Evolutionary conservation across 2,113 vertebrate genomes (phyloP).

Genomic region (Narcine bancroftii): DNA sequence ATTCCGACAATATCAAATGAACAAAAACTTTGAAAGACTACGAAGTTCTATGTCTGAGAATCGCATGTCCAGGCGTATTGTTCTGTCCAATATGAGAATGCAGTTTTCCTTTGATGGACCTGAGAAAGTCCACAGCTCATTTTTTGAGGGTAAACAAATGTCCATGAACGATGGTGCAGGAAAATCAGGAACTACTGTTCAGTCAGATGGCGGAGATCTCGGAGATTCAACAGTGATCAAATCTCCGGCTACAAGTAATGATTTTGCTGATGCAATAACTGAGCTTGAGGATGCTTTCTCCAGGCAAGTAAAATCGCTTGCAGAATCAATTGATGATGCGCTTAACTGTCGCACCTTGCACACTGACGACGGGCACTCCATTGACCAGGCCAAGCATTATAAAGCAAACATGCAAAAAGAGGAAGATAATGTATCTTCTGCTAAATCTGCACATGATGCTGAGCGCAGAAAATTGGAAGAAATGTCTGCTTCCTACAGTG

Average conservation of each 20-base stretch:
- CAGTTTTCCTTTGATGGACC: slow-evolving; percentile 98
- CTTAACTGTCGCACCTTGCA: slow-evolving; percentile 88
- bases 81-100: slow-evolving; percentile 98
- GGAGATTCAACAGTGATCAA: slow-evolving; percentile 64
- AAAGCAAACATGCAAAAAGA: slow-evolving; percentile 5
- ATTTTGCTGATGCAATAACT: slow-evolving; percentile 85
- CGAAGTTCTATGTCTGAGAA: slow-evolving; percentile 98
- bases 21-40: slow-evolving; percentile 94
- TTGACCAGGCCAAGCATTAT: slow-evolving; percentile 54
- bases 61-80: slow-evolving; percentile 92
- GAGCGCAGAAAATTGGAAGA: slow-evolving; percentile 80
- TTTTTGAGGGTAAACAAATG: slow-evolving; percentile 90
- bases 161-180: slow-evolving; percentile 75
- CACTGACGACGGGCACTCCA: slow-evolving; percentile 63
- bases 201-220: slow-evolving; percentile 67
- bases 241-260: slow-evolving; percentile 66
- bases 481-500: slow-evolving; percentile 91
- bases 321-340: slow-evolving; percentile 91
- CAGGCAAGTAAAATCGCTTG: slow-evolving; percentile 89
- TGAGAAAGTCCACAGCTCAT: slow-evolving; percentile 94
- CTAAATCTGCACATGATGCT: slow-evolving; percentile 57
- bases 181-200: slow-evolving; percentile 64
- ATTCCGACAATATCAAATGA: slow-evolving; percentile 98
- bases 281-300: slow-evolving; percentile 95
- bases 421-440: slow-evolving; percentile 57